phyloP scores from a whole-genome alignment of 2,113 vertebrate species.

The Heterotis niloticus region DNA sequence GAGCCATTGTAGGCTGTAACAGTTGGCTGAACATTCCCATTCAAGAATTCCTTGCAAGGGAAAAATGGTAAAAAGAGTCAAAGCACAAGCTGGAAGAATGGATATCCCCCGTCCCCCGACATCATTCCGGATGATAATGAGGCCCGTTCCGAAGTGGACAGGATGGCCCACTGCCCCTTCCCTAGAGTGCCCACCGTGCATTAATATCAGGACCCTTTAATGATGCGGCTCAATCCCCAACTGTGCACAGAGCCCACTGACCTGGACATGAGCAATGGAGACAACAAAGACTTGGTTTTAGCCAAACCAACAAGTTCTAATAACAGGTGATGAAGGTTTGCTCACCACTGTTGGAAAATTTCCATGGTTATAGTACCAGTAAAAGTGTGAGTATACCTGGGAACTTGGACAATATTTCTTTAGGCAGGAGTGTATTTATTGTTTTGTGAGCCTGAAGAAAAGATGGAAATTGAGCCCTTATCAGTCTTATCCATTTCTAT shows the following conservation, averaged over 20 bases:
- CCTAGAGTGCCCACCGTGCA: neutral
- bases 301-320: no score
- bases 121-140: constrained; percentile 47
- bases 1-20: constrained; percentile 69
- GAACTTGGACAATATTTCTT: no score
- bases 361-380: no score
- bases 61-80: neutral
- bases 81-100: constrained; percentile 69
- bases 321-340: no score
- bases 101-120: constrained; percentile 38
- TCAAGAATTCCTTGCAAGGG: constrained; percentile 55
- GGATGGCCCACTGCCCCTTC: neutral
- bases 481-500: no score
- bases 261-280: neutral
- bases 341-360: no score
- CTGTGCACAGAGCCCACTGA: neutral
- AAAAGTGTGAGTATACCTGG: no score
- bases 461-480: no score
- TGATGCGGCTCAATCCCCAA: neutral
- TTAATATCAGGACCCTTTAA: neutral
- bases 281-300: no score
- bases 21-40: constrained; percentile 68
- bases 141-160: constrained; percentile 40
- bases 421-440: no score
- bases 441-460: no score